Evolutionary conservation across 2,888 invertebrate genomes (phyloP).

Genomic region (Punctoribates punctum): DNA sequence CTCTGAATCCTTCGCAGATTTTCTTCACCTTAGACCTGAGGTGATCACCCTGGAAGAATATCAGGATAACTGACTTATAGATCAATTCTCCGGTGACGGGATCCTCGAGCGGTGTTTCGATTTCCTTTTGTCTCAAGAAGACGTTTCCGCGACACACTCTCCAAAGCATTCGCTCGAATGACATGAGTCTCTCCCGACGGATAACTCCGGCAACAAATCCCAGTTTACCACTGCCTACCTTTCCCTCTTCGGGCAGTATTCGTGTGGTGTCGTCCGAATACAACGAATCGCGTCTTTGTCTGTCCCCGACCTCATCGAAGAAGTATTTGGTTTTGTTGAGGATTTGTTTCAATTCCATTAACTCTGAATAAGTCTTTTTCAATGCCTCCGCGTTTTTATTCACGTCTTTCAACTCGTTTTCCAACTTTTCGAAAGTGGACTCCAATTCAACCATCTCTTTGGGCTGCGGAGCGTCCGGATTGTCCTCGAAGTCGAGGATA

Average conservation of each 20-base stretch:
- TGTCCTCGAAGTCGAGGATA: slow-evolving; percentile 96
- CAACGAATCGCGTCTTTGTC: not conserved
- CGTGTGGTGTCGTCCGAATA: slow-evolving; percentile 78
- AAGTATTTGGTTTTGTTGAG: slow-evolving; percentile 95
- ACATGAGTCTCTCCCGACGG: slow-evolving; percentile 83
- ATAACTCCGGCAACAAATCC: slow-evolving; percentile 96
- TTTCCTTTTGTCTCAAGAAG: slow-evolving; percentile 90
- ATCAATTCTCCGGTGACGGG: slow-evolving; percentile 90
- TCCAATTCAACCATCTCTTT: slow-evolving; percentile 88
- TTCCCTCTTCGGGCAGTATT: slow-evolving; percentile 91
- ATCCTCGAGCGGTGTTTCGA: slow-evolving; percentile 86
- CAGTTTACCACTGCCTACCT: slow-evolving; percentile 91
- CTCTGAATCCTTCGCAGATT: slow-evolving; percentile 97
- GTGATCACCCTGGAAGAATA: slow-evolving; percentile 84
- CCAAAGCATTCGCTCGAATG: slow-evolving; percentile 98
- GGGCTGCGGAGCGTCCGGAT: slow-evolving; percentile 98
- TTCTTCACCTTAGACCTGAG: slow-evolving; percentile 94
- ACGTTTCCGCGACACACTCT: slow-evolving; percentile 96
- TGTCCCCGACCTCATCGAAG: slow-evolving; percentile 74
- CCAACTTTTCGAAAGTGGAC: slow-evolving; percentile 83
- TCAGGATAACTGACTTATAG: slow-evolving; percentile 86
- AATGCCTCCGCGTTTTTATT: slow-evolving; percentile 97
- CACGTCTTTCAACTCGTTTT: slow-evolving; percentile 96
- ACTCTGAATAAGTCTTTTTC: slow-evolving; percentile 88
- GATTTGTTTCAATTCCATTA: slow-evolving; percentile 95